Evolutionary conservation across 1,140 invertebrate genomes (phyloP).

Genomic region (Whitmania pigra): DNA sequence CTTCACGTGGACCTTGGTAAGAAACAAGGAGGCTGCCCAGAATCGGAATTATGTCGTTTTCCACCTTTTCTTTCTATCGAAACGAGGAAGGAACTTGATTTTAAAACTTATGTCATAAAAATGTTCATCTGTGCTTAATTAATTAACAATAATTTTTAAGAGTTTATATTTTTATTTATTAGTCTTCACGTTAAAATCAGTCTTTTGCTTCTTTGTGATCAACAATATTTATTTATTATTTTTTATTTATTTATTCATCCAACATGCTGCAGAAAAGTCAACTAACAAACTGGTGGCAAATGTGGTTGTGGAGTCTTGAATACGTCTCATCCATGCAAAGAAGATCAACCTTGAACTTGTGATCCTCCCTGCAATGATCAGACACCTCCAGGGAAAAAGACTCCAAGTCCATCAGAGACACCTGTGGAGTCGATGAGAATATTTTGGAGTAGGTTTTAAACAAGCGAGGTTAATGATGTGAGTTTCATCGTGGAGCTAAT

Average conservation of each 20-base stretch:
- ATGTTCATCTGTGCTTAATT: not conserved
- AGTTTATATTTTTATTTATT: too few relatives aligned
- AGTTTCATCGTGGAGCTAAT: too few relatives aligned
- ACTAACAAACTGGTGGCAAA: slow-evolving; percentile 4
- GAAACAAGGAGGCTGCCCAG: slow-evolving; percentile 45
- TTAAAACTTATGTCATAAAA: not conserved
- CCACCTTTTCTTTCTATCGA: slow-evolving; percentile 35
- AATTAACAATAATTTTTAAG: too few relatives aligned
- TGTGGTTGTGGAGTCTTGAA: not conserved
- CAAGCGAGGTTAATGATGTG: too few relatives aligned
- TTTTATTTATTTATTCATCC: not conserved
- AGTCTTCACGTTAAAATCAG: too few relatives aligned
- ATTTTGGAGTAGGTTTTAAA: too few relatives aligned
- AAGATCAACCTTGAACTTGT: not conserved
- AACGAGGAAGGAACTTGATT: not conserved
- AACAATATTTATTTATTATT: too few relatives aligned
- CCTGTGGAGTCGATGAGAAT: not conserved
- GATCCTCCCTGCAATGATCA: not conserved
- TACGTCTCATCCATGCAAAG: not conserved
- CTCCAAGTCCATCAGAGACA: slow-evolving; percentile 5
- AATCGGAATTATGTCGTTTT: slow-evolving; percentile 45
- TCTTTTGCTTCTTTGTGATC: too few relatives aligned
- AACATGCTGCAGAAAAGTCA: not conserved
- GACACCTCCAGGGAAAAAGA: not conserved
- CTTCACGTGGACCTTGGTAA: slow-evolving; percentile 48